Conservation (phyloP, 2,113 vertebrate genomes). For the Amblyornis subalaris region DNA sequence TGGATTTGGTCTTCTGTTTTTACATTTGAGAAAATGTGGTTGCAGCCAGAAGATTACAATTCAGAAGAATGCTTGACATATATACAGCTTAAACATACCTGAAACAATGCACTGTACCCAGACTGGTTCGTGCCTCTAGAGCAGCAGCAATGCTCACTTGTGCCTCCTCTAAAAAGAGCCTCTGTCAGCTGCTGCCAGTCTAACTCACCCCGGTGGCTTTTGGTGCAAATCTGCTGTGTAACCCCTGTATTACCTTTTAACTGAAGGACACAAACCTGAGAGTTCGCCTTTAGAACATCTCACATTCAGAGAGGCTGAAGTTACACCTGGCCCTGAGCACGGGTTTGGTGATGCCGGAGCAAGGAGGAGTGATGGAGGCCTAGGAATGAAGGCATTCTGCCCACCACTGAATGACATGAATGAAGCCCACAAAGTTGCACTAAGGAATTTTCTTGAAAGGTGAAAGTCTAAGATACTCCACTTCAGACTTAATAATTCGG, state of each 20-base stretch:
- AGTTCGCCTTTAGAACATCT: not conserved
- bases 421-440: not conserved
- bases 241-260: not conserved
- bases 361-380: fast-evolving
- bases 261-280: not conserved
- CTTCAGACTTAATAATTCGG: not conserved
- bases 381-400: not conserved
- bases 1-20: not conserved
- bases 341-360: not conserved
- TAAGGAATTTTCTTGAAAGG: not conserved
- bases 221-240: not conserved
- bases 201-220: not conserved
- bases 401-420: too few species aligned
- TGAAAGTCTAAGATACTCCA: not conserved
- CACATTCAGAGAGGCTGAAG: not conserved
- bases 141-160: not conserved
- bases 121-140: not conserved
- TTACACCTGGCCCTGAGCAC: not conserved
- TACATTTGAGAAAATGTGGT: not conserved
- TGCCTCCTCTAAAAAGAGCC: not conserved
- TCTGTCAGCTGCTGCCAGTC: not conserved
- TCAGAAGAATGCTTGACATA: not conserved
- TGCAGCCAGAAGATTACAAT: not conserved
- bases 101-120: not conserved
- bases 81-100: not conserved